phyloP scores from a whole-genome alignment of 2,113 vertebrate genomes.

The Platichthys stellatus region DNA sequence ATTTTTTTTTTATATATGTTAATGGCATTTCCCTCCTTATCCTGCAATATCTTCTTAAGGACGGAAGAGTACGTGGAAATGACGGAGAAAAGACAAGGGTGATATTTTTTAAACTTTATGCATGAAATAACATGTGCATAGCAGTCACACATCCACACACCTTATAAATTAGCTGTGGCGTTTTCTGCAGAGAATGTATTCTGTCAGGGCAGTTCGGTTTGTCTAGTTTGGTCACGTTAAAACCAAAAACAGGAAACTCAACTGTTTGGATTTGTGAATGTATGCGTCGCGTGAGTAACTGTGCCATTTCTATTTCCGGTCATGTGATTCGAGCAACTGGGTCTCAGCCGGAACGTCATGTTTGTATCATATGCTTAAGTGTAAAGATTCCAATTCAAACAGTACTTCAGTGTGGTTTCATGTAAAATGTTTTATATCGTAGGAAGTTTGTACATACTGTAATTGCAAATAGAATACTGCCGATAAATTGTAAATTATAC shows the following conservation, averaged over 20 bases:
- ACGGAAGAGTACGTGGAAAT: conserved; percentile 5
- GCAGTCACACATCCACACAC: conserved; percentile 27
- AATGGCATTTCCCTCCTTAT: conserved; percentile 10
- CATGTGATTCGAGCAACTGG: conserved; percentile 43
- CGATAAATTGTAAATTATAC: conserved; percentile 64
- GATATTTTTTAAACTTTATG: conserved; percentile 34
- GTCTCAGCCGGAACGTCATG: conserved; percentile 31
- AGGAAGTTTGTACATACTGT: conserved; percentile 68
- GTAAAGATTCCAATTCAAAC: conserved; percentile 42
- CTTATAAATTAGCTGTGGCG: conserved; percentile 32
- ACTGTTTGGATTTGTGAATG: conserved; percentile 66
- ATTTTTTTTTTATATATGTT: neutral
- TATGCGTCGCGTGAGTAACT: conserved; percentile 63
- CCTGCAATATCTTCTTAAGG: no score
- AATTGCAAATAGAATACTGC: conserved; percentile 62
- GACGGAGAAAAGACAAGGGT: neutral
- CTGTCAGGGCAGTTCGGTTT: conserved; percentile 28
- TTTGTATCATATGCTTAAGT: conserved; percentile 56
- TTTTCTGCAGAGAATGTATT: conserved; percentile 72
- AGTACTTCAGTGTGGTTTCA: conserved; percentile 47
- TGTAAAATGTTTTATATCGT: conserved; percentile 73
- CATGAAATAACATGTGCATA: conserved; percentile 29
- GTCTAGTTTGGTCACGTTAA: conserved; percentile 49
- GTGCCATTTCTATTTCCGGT: conserved; percentile 57
- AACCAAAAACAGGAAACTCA: conserved; percentile 46